phyloP scores from a whole-genome alignment of 2,797 vertebrate genomes.

The Acrocephalus scirpaceus region DNA sequence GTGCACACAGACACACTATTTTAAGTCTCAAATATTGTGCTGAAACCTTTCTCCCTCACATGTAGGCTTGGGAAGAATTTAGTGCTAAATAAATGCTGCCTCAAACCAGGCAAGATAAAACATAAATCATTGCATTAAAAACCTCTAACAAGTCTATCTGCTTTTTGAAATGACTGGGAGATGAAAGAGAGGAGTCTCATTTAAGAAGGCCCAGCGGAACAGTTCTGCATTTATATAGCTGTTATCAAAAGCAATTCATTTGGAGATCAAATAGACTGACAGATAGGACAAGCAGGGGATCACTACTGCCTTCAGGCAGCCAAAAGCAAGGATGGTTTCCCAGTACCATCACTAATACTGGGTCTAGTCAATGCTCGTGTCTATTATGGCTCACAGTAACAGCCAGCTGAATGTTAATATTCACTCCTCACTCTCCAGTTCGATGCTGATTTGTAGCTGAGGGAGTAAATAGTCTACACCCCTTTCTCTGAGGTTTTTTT shows the following conservation, averaged over 20 bases:
- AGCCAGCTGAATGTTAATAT: constrained; percentile 58
- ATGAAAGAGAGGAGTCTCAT: constrained; percentile 85
- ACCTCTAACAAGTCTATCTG: constrained; percentile 84
- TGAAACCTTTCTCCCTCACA: constrained; percentile 64
- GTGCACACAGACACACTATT: background rate
- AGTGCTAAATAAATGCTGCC: constrained; percentile 84
- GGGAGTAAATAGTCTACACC: background rate
- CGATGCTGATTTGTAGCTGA: background rate
- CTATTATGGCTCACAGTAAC: constrained; percentile 66
- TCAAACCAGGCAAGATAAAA: constrained; percentile 82
- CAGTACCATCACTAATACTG: constrained; percentile 78
- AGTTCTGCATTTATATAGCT: constrained; percentile 86
- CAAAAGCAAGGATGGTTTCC: constrained; percentile 77
- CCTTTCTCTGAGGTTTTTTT: background rate
- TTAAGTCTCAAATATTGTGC: constrained; percentile 59
- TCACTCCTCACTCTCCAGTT: background rate
- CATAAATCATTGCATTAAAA: constrained; percentile 86
- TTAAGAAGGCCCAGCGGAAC: constrained; percentile 85
- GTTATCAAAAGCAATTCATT: constrained; percentile 91
- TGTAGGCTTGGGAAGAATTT: constrained; percentile 74
- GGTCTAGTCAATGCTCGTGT: constrained; percentile 76
- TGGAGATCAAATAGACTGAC: constrained; percentile 90
- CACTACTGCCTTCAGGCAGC: constrained; percentile 82
- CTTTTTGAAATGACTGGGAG: constrained; percentile 85
- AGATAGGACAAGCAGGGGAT: constrained; percentile 86